Evolutionary conservation across 37 sponge, comb jelly and placozoan species (phyloP).

Genomic region (Mnemiopsis leidyi): DNA sequence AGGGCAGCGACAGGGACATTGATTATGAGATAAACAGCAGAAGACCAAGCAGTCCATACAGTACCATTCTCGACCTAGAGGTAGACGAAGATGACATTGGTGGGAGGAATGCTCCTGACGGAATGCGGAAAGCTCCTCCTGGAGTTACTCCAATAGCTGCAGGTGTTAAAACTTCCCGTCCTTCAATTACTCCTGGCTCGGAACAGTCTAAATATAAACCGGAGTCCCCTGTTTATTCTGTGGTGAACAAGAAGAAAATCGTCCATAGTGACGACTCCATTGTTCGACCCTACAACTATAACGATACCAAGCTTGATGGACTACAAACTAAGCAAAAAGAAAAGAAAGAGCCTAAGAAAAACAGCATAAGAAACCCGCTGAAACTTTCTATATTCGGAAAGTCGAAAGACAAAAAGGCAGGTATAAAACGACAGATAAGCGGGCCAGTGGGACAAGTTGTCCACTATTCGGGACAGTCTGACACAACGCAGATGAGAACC

Average conservation of each 20-base stretch:
- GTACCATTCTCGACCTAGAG: neutral
- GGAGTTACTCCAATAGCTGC: neutral
- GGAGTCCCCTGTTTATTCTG: neutral
- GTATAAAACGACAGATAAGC: neutral
- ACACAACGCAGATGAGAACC: neutral
- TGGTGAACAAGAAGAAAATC: neutral
- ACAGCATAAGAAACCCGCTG: neutral
- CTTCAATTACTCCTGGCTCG: neutral
- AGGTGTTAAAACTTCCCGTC: neutral
- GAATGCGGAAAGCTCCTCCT: neutral
- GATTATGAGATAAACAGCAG: neutral
- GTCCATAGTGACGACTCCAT: neutral
- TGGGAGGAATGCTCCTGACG: neutral
- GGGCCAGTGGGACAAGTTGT: neutral
- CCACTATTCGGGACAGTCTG: conserved; percentile 33
- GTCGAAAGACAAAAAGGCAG: neutral
- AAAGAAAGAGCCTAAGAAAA: neutral
- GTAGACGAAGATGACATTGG: conserved; percentile 26
- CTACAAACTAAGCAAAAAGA: neutral
- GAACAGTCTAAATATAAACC: neutral
- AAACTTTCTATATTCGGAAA: neutral
- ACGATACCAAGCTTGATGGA: neutral
- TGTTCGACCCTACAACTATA: neutral
- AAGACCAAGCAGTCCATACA: neutral
- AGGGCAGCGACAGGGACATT: neutral